Base-by-base conservation (phyloP, 64 coral and sea anemone species). In the Hydrozoanthus tunicans region DNA sequence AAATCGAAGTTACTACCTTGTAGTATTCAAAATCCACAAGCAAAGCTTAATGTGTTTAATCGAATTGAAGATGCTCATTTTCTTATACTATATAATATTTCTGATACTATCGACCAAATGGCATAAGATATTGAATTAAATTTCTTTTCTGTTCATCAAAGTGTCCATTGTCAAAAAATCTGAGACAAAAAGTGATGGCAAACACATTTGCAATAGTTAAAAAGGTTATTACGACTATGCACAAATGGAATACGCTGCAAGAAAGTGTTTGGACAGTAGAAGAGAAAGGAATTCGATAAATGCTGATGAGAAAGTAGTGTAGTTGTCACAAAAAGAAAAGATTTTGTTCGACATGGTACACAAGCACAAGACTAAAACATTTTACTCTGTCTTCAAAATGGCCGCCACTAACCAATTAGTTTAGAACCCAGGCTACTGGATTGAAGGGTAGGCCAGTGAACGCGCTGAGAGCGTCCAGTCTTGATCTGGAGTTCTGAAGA, bases 131-230 rank as follows among this genome's bases (percentile, higher is more conserved):
- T 24, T 70, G 67, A 23, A 70, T 70, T 5, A 70, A 70, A 70
- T 70, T 70, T 70, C 17, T 70, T 70, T 70, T 23, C 15, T 70
- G 67, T 70, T 70, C 67, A 70, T 70, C 67, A 70, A 70, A 70
- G 3, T 70, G 17, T 25, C 68, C 68, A 70, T 70, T 70, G n/a
- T 65, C 17, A 15, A 65, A 65, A 65, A 65, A 0, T 65, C 63
- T 65, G 63, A 65, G 10, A 15, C 63, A 70, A 70, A 70, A 70
- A 25, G 68, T 70, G n/a, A 70, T 70, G n/a, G 68, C 15, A 70
- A 70, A 70, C 68, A 70, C 68, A 70, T 70, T 70, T 70, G 17
- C 25, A 4, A 70, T 70, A 70, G 25, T 70, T 23, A 70, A 70
- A 70, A 70, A 70, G 17, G 25, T 43, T 43, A 25, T 70, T 70